A percentile compares a stretch with the other conserved stretches of the same genome.
phyloP scores from a whole-genome alignment of 2,888 invertebrate genomes.

The Drosophila emarginata region DNA sequence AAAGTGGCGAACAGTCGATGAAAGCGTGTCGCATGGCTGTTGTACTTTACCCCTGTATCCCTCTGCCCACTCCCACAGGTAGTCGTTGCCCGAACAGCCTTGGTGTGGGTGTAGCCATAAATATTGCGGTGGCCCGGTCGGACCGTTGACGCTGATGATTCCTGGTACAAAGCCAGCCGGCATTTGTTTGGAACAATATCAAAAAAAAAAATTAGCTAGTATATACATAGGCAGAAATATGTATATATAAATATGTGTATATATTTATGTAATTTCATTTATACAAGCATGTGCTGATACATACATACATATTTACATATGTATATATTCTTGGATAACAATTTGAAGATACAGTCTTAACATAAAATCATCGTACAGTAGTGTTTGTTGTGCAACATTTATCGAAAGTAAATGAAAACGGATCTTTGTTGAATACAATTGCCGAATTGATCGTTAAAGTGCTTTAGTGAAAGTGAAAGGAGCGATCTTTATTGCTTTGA shows the following conservation, averaged over 20 bases:
- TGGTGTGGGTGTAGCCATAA: conserved; percentile 48
- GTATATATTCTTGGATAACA: conserved; percentile 1
- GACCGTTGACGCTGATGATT: conserved; percentile 22
- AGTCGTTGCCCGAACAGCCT: conserved; percentile 16
- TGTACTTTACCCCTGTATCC: conserved; percentile 25
- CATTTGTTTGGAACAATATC: conserved; percentile 33
- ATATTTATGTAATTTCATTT: conserved; percentile 29
- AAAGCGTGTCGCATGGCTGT: conserved; percentile 56
- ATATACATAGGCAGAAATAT: neutral
- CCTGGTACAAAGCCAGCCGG: conserved; percentile 17
- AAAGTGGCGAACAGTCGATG: conserved; percentile 35
- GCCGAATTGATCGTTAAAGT: neutral
- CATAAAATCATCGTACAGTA: neutral
- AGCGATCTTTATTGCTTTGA: neutral
- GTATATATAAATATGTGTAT: conserved; percentile 10
- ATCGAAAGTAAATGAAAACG: neutral
- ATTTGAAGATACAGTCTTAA: neutral
- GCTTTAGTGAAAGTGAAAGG: neutral
- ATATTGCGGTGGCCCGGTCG: conserved; percentile 39
- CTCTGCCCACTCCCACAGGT: conserved; percentile 3
- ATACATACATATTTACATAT: neutral
- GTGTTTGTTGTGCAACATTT: too few relatives aligned
- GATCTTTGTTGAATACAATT: neutral
- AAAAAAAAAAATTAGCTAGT: conserved; percentile 25
- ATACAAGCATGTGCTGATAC: neutral